These are phyloP conservation scores for Schlechtendalia chinensis DNA, from an alignment of 1,140 invertebrate species.

Conservation along the genomic window DNA sequence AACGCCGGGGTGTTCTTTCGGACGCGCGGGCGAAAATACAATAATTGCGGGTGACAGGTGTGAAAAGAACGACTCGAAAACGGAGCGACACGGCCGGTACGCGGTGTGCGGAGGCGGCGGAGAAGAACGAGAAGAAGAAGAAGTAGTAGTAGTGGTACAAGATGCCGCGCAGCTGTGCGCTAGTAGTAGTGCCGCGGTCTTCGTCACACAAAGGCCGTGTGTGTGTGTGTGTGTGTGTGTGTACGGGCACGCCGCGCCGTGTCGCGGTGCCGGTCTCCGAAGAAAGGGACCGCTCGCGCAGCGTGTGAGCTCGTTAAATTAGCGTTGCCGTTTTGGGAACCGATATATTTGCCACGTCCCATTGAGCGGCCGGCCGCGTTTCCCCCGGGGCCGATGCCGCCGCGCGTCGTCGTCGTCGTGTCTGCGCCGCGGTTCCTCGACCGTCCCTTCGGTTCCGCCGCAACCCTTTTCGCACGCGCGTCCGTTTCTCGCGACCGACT, in stretches of 20 bases:
- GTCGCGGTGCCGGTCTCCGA: background rate
- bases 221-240: too few relatives aligned
- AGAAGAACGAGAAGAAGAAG: background rate
- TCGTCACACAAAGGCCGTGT: too few relatives aligned
- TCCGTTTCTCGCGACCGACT: too few relatives aligned
- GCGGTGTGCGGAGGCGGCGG: too few relatives aligned
- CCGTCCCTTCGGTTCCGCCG: background rate
- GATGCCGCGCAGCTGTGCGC: conserved; percentile 43
- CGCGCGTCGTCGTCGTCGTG: background rate
- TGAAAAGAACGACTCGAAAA: background rate
- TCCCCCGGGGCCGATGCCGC: background rate
- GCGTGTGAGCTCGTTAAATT: conserved; percentile 50
- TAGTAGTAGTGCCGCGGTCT: too few relatives aligned
- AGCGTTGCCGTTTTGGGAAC: conserved; percentile 47
- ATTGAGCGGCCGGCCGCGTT: conserved; percentile 20
- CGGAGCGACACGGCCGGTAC: too few relatives aligned
- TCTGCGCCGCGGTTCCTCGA: background rate
- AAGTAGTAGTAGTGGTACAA: conserved; percentile 10
- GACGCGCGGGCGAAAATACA: background rate
- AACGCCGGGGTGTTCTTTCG: background rate
- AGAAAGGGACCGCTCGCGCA: conserved; percentile 44
- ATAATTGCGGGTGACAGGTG: conserved; percentile 42
- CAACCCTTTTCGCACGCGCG: conserved; percentile 5
- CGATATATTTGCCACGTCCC: conserved; percentile 49
- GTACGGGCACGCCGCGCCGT: background rate